These are phyloP conservation scores for Callopanchax toddi DNA, from an alignment of 2,113 vertebrate species.

Conservation along the genomic window DNA sequence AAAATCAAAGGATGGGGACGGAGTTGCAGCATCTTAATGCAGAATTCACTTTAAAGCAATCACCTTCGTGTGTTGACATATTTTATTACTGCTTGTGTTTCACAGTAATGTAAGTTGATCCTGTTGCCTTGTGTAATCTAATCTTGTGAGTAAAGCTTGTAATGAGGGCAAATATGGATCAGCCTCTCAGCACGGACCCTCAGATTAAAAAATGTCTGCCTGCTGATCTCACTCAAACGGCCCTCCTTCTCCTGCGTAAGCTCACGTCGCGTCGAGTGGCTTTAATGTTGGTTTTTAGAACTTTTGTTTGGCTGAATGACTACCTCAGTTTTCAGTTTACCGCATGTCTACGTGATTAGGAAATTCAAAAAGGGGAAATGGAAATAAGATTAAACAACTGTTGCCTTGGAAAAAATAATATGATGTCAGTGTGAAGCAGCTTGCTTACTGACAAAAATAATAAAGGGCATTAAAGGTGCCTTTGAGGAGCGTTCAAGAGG, in stretches of 20 bases:
- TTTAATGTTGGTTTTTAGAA: conserved; percentile 35
- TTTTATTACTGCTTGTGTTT: conserved; percentile 21
- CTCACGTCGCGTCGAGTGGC: conserved; percentile 34
- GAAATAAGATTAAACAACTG: conserved; percentile 23
- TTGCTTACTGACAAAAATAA: not conserved
- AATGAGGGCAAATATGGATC: conserved; percentile 56
- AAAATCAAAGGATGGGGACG: conserved; percentile 4
- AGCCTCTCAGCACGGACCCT: conserved; percentile 54
- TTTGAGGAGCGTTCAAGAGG: conserved; percentile 40
- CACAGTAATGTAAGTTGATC: conserved; percentile 42
- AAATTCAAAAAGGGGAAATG: conserved; percentile 7
- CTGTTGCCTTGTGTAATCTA: conserved; percentile 50
- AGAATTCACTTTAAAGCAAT: conserved; percentile 17
- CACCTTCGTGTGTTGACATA: conserved; percentile 2
- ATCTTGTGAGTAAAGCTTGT: conserved; percentile 66
- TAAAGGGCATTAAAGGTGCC: not conserved
- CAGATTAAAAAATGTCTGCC: conserved; percentile 54
- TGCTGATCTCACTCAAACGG: conserved; percentile 51
- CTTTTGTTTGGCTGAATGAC: conserved; percentile 54
- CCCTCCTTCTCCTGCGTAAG: conserved; percentile 23
- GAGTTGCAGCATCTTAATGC: not conserved
- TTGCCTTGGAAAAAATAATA: conserved; percentile 47
- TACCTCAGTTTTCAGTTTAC: conserved; percentile 72
- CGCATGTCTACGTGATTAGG: conserved; percentile 45
- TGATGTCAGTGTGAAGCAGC: not conserved